Evolutionary conservation across 2,888 invertebrate species (phyloP).

Genomic region (Augochlorella aurata): DNA sequence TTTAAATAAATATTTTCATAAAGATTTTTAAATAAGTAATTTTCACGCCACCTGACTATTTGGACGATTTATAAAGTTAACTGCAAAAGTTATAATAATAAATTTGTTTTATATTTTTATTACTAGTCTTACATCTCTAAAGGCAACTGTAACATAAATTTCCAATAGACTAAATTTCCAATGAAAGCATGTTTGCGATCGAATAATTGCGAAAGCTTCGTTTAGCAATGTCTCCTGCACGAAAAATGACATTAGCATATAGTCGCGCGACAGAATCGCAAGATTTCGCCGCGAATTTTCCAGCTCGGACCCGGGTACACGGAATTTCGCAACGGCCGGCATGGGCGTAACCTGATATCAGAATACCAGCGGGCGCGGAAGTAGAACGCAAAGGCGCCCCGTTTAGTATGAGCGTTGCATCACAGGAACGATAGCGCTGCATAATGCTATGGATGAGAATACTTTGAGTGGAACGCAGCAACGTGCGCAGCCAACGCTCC

Average conservation of each 20-base stretch:
- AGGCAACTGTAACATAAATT: too few relatives aligned
- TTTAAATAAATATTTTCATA: too few relatives aligned
- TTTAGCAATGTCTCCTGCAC: background rate
- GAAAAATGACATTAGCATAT: background rate
- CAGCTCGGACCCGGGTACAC: slow-evolving; percentile 10
- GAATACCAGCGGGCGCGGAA: slow-evolving; percentile 58
- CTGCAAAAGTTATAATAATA: too few relatives aligned
- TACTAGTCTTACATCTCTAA: too few relatives aligned
- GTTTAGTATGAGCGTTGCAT: slow-evolving; percentile 66
- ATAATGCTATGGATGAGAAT: slow-evolving; percentile 42
- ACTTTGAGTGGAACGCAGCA: slow-evolving; percentile 31
- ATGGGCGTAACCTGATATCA: slow-evolving; percentile 55
- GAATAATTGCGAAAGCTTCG: background rate
- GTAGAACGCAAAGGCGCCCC: slow-evolving; percentile 65
- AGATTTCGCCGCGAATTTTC: slow-evolving; percentile 37
- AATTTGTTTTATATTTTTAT: too few relatives aligned
- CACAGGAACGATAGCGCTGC: slow-evolving; percentile 55
- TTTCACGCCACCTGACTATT: too few relatives aligned
- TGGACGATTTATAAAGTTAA: too few relatives aligned
- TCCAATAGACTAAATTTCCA: too few relatives aligned
- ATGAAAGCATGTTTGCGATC: too few relatives aligned
- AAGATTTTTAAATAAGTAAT: too few relatives aligned
- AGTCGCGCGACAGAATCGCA: background rate
- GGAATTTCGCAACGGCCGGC: slow-evolving; percentile 17
- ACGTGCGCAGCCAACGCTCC: slow-evolving; percentile 16